phyloP scores from a whole-genome alignment of 1,140 invertebrate species.

The Papilio xuthus region DNA sequence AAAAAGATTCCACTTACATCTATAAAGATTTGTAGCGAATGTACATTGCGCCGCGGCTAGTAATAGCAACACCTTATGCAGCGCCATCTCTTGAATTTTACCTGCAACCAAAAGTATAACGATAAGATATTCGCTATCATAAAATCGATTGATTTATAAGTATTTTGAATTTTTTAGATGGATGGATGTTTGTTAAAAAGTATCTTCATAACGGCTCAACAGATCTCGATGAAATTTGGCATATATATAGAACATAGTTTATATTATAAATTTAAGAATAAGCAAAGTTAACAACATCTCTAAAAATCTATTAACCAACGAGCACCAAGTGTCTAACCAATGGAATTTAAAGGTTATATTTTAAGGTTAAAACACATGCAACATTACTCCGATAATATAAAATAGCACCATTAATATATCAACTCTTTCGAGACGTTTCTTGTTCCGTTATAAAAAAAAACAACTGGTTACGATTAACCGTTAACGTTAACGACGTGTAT shows the following conservation, averaged over 20 bases:
- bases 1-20: constrained; percentile 45
- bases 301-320: too few relatives aligned
- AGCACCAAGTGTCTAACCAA: too few relatives aligned
- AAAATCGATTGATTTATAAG: too few relatives aligned
- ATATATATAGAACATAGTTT: too few relatives aligned
- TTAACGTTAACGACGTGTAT: background rate
- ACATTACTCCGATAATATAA: background rate
- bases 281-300: too few relatives aligned
- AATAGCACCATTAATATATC: background rate
- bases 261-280: too few relatives aligned
- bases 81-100: constrained; percentile 45
- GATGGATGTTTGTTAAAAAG: too few relatives aligned
- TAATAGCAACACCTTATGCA: constrained; percentile 43
- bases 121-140: background rate
- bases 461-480: background rate
- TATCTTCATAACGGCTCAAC: too few relatives aligned
- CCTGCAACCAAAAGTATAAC: constrained; percentile 42
- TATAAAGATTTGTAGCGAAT: constrained; percentile 39
- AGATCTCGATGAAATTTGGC: too few relatives aligned
- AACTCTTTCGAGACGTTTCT: background rate
- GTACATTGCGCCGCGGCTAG: constrained; percentile 43
- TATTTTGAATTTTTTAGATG: too few relatives aligned
- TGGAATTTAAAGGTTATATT: too few relatives aligned
- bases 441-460: background rate
- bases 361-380: too few relatives aligned